phyloP scores from a whole-genome alignment of 2,113 vertebrate species.

The Ciconia boyciana region DNA sequence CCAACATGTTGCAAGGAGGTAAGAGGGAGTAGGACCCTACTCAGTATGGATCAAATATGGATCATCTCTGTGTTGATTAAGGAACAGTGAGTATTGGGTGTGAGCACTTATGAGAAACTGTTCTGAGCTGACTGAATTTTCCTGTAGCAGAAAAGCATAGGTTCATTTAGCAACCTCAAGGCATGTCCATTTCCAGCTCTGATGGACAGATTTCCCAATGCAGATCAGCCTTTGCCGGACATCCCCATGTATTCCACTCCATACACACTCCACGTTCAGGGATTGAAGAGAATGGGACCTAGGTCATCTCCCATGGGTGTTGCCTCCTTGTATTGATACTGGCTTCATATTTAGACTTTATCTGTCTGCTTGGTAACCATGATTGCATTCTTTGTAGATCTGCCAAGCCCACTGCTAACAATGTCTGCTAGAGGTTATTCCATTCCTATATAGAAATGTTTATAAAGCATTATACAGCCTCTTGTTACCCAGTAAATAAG shows the following conservation, averaged over 20 bases:
- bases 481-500: neutral
- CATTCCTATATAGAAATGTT: neutral
- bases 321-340: neutral
- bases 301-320: neutral
- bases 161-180: neutral
- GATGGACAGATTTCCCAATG: neutral
- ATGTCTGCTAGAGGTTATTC: neutral
- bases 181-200: neutral
- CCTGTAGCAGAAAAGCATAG: neutral
- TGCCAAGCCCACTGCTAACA: neutral
- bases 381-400: neutral
- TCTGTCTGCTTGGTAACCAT: neutral
- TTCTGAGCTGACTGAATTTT: neutral
- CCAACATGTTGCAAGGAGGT: neutral
- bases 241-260: neutral
- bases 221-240: neutral
- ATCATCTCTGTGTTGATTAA: neutral
- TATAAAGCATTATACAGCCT: neutral
- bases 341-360: neutral
- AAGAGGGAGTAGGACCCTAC: neutral
- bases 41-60: neutral
- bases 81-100: neutral
- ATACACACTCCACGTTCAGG: neutral
- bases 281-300: neutral
- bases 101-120: neutral